Evolutionary conservation across 2,113 vertebrate species (phyloP), one percentile per base, ranked within the genome.

Genomic region (Ciconia boyciana): DNA sequence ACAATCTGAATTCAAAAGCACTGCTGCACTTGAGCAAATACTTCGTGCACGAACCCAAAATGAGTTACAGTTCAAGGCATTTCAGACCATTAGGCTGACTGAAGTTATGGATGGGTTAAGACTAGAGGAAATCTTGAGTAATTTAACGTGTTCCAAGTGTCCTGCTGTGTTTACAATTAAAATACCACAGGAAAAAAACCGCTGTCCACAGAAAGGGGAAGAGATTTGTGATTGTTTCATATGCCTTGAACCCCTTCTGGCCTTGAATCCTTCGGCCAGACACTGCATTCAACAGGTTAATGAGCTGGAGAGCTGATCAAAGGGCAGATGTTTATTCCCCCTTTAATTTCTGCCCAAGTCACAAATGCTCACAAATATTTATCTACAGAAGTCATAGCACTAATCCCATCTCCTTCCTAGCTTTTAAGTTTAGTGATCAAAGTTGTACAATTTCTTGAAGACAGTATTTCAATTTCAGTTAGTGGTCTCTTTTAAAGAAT

Each of bases 391-490:
- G 89, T 79, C 94, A 21, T 0, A 90, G 55, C 62, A 4, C 72
- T 92, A 70, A 87, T 71, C 83, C 86, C 39, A 62, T 48, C 87
- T 25, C 61, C n/a, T 55, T 70, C 62, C 72, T 3, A 24, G 78
- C 93, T 94, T 96, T 90, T 48, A 87, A 93, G 79, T 84, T 21
- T 4, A 12, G 57, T 39, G 87, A 93, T 76, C 90, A 93, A 90
- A 88, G 64, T 48, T 39, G 72, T 8, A 21, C 36, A 3, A 11
- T 32, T 81, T 84, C 78, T 90, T 49, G 57, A 70, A 87, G 81
- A 28, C 77, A 9, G 51, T 41, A 11, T 48, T 93, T 76, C 62
- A 57, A 13, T 69, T 76, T 39, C 79, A 64, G 77, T 62, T 39
- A 26, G 54, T 10, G 79, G 75, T 32, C 24, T 82, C 80, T 62